Conservation (phyloP, 2,113 vertebrate genomes). For the Brienomyrus longianalis region DNA sequence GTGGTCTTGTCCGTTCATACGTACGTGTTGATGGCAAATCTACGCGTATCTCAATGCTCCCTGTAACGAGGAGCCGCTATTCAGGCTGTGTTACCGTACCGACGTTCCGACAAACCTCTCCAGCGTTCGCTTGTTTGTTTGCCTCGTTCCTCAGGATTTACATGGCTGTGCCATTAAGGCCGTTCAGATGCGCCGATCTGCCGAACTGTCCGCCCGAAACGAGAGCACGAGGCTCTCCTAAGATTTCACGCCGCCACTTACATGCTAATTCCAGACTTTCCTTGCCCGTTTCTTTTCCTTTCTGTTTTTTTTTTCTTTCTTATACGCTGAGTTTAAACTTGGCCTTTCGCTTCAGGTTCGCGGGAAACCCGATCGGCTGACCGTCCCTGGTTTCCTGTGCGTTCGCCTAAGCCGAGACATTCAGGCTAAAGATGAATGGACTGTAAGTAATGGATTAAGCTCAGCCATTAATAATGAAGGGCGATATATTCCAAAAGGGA, state of each 20-base stretch:
- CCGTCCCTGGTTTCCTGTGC: slow-evolving; percentile 16
- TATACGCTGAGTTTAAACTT: neutral
- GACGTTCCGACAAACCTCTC: neutral
- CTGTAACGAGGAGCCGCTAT: neutral
- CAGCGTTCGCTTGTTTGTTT: too few relatives aligned
- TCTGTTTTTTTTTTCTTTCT: neutral
- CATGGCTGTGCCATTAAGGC: neutral
- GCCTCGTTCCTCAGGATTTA: neutral
- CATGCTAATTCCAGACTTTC: neutral
- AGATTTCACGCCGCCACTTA: neutral
- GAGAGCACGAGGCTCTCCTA: neutral
- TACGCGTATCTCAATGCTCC: neutral
- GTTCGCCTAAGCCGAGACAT: neutral
- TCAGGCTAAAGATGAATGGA: slow-evolving; percentile 4
- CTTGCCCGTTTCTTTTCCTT: neutral
- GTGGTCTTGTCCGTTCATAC: neutral
- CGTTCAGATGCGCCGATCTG: neutral
- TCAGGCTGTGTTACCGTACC: neutral
- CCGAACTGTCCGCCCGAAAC: neutral
- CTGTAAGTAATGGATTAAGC: slow-evolving; percentile 10
- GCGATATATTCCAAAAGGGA: neutral
- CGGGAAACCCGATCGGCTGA: slow-evolving; percentile 28
- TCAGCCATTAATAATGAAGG: slow-evolving; percentile 13
- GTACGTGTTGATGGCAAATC: neutral
- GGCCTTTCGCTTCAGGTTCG: neutral